Evolutionary conservation across 2,113 vertebrate species (phyloP).

Genomic region (Thermophis baileyi): DNA sequence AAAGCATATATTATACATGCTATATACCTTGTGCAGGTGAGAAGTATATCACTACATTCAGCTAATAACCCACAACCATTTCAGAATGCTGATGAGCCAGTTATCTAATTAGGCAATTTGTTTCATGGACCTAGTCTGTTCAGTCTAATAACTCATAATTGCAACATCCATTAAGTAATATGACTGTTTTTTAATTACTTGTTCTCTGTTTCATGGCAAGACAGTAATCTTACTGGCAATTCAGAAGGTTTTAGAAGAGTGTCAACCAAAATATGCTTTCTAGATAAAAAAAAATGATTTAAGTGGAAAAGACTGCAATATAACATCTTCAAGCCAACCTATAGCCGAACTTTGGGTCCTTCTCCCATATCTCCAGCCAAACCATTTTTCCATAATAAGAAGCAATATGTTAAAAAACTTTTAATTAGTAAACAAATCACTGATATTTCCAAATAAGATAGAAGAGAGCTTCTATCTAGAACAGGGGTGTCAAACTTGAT

Average conservation of each 20-base stretch:
- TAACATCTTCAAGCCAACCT: background rate
- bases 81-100: background rate
- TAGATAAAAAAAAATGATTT: background rate
- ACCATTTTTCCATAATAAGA: background rate
- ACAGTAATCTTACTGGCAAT: background rate
- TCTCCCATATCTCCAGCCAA: background rate
- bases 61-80: background rate
- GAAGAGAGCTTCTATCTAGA: background rate
- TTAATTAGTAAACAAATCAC: background rate
- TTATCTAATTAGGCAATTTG: background rate
- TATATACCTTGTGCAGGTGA: background rate
- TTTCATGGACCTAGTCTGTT: background rate
- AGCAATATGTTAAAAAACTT: background rate
- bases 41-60: conserved; percentile 1
- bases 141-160: conserved; percentile 9
- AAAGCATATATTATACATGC: background rate
- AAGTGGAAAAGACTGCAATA: background rate
- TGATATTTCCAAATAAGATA: background rate
- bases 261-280: background rate
- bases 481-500: too few relatives aligned
- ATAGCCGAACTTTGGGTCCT: background rate
- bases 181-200: conserved; percentile 10
- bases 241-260: background rate
- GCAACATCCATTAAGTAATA: background rate
- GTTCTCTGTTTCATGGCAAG: background rate